These are phyloP conservation scores for Entomobrya proxima DNA, from an alignment of 2,888 invertebrate genomes.

Conservation along the genomic window DNA sequence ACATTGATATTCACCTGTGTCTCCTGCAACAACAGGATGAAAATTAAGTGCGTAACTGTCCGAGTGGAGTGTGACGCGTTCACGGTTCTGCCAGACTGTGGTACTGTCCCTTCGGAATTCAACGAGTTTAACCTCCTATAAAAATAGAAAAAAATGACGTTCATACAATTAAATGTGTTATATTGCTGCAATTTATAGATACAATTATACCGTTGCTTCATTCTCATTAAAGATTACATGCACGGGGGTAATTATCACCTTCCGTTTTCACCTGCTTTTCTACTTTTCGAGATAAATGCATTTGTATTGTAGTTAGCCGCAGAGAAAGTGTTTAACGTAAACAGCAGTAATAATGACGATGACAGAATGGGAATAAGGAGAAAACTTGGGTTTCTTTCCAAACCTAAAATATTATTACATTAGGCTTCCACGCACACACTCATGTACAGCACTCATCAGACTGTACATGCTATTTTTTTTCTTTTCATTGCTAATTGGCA, in stretches of 20 bases:
- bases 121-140: slow-evolving; percentile 78
- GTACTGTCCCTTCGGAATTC: slow-evolving; percentile 80
- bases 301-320: slow-evolving; percentile 10
- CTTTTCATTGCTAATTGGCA: slow-evolving; percentile 63
- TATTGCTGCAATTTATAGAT: not conserved
- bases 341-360: not conserved
- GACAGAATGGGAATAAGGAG: not conserved
- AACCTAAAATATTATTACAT: too few species aligned
- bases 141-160: slow-evolving; percentile 10
- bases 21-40: slow-evolving; percentile 82
- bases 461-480: not conserved
- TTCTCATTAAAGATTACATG: slow-evolving; percentile 42
- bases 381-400: not conserved
- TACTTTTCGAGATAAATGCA: not conserved
- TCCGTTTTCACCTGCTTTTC: slow-evolving; percentile 62
- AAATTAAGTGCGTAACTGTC: slow-evolving; percentile 83
- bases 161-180: not conserved
- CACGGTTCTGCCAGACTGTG: slow-evolving; percentile 80
- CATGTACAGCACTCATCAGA: too few species aligned
- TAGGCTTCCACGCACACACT: too few species aligned
- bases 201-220: not conserved
- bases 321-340: not conserved
- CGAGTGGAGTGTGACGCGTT: slow-evolving; percentile 81
- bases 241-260: slow-evolving; percentile 62
- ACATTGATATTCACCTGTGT: slow-evolving; percentile 84